These are phyloP conservation scores for human (Homo sapiens) DNA, from an alignment of 2,113 vertebrate species.

Conservation along the genomic window GRCh38 chr4:44031001-44031500, in stretches of 20 bases:
- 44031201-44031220: neutral
- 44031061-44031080: neutral
- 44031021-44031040: neutral
- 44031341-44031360: neutral
- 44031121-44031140: neutral
- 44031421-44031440: neutral
- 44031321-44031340: neutral
- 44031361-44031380: neutral
- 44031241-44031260: neutral
- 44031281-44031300: neutral
- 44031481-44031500: neutral
- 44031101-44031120: neutral
- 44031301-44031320: neutral
- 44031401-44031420: neutral
- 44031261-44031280: neutral
- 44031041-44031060: neutral
- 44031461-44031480: neutral
- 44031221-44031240: neutral
- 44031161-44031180: neutral
- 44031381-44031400: accelerated
- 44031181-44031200: neutral
- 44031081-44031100: neutral
- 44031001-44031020: neutral
- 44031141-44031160: neutral
- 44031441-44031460: neutral